A percentile compares a stretch with the other conserved stretches of the same genome.
Conservation (phyloP, 2,888 invertebrate species). For the Ecliptopera silaceata region DNA sequence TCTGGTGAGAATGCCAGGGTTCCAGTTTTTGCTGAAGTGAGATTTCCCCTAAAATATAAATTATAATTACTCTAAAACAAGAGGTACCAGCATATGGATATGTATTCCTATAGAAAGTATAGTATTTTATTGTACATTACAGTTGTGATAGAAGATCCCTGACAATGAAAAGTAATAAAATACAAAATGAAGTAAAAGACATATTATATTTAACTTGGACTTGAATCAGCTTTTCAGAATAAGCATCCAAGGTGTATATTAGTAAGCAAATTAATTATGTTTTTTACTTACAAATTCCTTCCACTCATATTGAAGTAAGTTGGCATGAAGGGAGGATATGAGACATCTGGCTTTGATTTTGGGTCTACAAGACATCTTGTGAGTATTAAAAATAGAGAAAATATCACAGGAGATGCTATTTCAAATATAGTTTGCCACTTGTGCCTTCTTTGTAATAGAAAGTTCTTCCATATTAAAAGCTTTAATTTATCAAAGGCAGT, state of each 20-base stretch:
- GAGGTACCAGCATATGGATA: too few relatives aligned
- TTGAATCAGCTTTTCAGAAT: too few relatives aligned
- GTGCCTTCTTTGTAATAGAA: slow-evolving; percentile 88
- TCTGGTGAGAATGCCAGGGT: slow-evolving; percentile 77
- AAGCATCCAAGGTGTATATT: background rate
- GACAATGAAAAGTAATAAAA: too few relatives aligned
- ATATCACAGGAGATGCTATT: slow-evolving; percentile 87
- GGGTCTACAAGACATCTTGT: slow-evolving; percentile 88
- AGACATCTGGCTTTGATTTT: slow-evolving; percentile 67
- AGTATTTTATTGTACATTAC: too few relatives aligned
- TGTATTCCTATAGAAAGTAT: too few relatives aligned
- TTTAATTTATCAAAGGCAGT: slow-evolving; percentile 83
- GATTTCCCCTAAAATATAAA: slow-evolving; percentile 56
- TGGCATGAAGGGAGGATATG: slow-evolving; percentile 66
- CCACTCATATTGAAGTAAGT: slow-evolving; percentile 72
- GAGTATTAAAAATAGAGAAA: slow-evolving; percentile 87
- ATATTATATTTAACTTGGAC: too few relatives aligned
- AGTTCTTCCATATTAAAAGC: slow-evolving; percentile 93
- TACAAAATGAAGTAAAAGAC: too few relatives aligned
- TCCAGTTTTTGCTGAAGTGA: slow-evolving; percentile 64
- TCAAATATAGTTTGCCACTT: slow-evolving; percentile 88
- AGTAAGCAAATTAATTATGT: background rate
- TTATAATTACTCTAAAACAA: too few relatives aligned
- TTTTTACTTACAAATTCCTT: slow-evolving; percentile 62
- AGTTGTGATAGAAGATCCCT: too few relatives aligned